Base-by-base conservation (phyloP, 2,888 invertebrate genomes). In the Chloroclysta siterata region DNA sequence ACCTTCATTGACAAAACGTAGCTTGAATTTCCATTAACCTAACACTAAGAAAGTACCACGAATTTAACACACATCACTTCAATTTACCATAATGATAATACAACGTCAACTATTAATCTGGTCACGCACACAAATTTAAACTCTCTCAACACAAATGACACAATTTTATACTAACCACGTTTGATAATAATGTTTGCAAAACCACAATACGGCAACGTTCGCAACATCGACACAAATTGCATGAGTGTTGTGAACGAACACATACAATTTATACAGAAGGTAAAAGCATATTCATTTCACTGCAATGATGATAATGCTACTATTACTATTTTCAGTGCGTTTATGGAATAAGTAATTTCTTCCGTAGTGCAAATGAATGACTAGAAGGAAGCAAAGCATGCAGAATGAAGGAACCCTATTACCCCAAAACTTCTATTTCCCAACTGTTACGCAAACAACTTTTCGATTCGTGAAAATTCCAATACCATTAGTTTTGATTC, bases 401-500 rank as follows among this genome's bases (percentile, higher is more conserved):
- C 79, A 77, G 85, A 87, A 86, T 83, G 79, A 79, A 79, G 77
- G 80, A 77, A 77, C 79, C 80, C 74, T 80, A 81, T 78, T 78
- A 79, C 79, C 77, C 79, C 78, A 69, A 78, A 78, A 79, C 81
- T 80, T 82, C 78, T 80, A 79, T 78, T 73, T 80, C 13, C 78
- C 79, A 78, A 66, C 78, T 82, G 72, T 79, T 79, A 81, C 79
- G 75, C 72, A 80, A 79, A 81, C 77, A 83, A 80, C 72, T 84
- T 87, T 85, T 84, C 82, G 90, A 92, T 92, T 93, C 90, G 91
- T 90, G 91, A 90, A 91, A 90, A 87, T 89, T 91, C 90, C 88
- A 81, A 78, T 81, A 77, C 80, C 85, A 85, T 88, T 90, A 91
- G 87, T 85, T 79, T 85, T 88, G 85, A 87, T 83, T 83, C 82